phyloP scores from a whole-genome alignment of 2,888 invertebrate genomes.

The Polylopha cassiicola region DNA sequence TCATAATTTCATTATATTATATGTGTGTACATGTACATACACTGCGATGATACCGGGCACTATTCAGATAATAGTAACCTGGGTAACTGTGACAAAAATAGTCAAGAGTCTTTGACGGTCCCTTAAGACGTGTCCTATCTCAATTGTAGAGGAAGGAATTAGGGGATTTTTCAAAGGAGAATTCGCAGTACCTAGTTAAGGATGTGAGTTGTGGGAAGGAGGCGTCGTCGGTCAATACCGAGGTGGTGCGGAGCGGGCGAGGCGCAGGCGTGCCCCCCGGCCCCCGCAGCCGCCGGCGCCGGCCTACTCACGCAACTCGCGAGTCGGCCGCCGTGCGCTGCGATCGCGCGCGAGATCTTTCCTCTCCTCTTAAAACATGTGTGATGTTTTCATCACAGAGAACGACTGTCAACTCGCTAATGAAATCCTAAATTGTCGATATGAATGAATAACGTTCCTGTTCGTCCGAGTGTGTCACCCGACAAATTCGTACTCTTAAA shows the following conservation, averaged over 20 bases:
- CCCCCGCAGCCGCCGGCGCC: conserved; percentile 40
- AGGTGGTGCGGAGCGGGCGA: conserved; percentile 69
- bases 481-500: conserved; percentile 34
- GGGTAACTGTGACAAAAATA: conserved; percentile 25
- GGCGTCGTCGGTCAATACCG: conserved; percentile 77
- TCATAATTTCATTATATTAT: conserved; percentile 17
- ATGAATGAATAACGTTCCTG: conserved; percentile 53
- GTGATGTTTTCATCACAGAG: conserved; percentile 72
- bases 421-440: conserved; percentile 36
- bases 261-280: conserved; percentile 65
- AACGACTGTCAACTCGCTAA: conserved; percentile 49
- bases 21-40: too few species aligned
- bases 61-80: too few species aligned
- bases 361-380: conserved; percentile 61
- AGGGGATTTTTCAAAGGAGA: conserved; percentile 72
- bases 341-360: conserved; percentile 65
- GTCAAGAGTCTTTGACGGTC: conserved; percentile 37
- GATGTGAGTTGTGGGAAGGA: conserved; percentile 74
- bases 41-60: too few species aligned
- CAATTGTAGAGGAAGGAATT: conserved; percentile 61
- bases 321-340: conserved; percentile 70
- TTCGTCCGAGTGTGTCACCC: conserved; percentile 33
- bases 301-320: conserved; percentile 71
- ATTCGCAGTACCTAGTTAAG: conserved; percentile 72
- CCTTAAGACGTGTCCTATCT: conserved; percentile 60